Base-by-base conservation (phyloP, 2,888 invertebrate genomes). In the Noctuana brunneofusca region DNA sequence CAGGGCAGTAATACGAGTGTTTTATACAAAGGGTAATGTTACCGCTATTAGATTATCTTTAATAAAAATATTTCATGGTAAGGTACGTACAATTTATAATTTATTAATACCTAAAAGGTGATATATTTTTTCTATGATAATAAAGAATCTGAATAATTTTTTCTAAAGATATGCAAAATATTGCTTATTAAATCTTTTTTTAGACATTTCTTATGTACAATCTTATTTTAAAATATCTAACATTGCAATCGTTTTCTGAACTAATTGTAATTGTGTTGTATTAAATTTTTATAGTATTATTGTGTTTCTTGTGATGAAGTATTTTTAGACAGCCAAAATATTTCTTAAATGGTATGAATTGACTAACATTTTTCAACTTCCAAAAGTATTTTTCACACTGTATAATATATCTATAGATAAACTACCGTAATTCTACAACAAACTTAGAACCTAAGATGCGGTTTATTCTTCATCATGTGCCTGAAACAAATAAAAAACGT, bases 401-500 rank as follows among this genome's bases (percentile, higher is more conserved):
- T 80, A 73, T 76, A 48, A 75, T 56, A 56, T 76, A 49, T 24
- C 79, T 84, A 80, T 79, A 73, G 70, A 79, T 86, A 84, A 73
- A 80, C 76, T 78, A 80, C 64, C 78, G 73, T 79, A 79, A 74
- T 71, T 70, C 78, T 87, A 84, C 66, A 81, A 83, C 78, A 75
- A 70, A 76, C 76, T 85, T 87, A 96, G 84, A 95, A 97, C 75
- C 97, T 93, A 75, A 98, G 93, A 81, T 97, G 96, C 38, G 96
- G 96, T 83, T 98, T 97, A 87, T 95, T 94, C 86, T 97, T 97
- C 87, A 96, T 93, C 93, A 97, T 96, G 85, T 96, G 95, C 83
- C 96, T 96, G 93, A 89, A 95, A 84, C 87, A 84, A 89, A 76
- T 73, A 70, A 71, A 71, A 65, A 6, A 22, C 6, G 5, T 24